Percentiles rank a stretch among this genome's conserved stretches.
phyloP scores from a whole-genome alignment of 1,140 invertebrate genomes.

The Babylonia areolata region DNA sequence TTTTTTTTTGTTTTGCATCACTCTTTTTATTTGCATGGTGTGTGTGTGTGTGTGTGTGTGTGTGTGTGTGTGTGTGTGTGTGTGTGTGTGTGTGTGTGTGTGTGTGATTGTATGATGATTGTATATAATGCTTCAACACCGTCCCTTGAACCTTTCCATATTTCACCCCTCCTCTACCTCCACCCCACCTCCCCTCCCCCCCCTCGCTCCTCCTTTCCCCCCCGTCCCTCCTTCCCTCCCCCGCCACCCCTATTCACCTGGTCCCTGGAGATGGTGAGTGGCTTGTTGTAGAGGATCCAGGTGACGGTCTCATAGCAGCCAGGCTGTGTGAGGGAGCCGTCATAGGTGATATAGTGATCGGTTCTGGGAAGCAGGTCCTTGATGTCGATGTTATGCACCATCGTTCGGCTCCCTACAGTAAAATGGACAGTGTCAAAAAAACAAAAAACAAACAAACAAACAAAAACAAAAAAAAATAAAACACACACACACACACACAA shows the following conservation, averaged over 20 bases:
- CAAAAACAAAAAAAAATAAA: no score
- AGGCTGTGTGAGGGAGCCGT: slow-evolving; percentile 75
- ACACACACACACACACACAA: no score
- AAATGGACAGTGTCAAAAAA: no score
- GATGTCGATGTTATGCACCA: slow-evolving; percentile 45
- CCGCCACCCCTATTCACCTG: slow-evolving; percentile 71
- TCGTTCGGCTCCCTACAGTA: slow-evolving; percentile 20
- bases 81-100: neutral
- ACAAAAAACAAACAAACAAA: no score
- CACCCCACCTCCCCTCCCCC: neutral
- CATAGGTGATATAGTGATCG: slow-evolving; percentile 73
- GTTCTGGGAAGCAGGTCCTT: slow-evolving; percentile 66
- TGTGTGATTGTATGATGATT: neutral
- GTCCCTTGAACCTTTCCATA: no score
- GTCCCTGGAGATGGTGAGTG: slow-evolving; percentile 70
- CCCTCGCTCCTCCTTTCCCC: slow-evolving; percentile 51
- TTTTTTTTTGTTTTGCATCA: no score
- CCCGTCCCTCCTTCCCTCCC: neutral
- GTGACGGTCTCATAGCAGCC: slow-evolving; percentile 75
- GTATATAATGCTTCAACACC: no score
- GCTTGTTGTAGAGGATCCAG: slow-evolving; percentile 75
- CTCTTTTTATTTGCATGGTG: neutral
- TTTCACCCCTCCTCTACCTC: no score
- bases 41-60: neutral
- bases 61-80: neutral